Conservation (phyloP, 2,113 vertebrate genomes). For the Tenebrosternarchus preto region DNA sequence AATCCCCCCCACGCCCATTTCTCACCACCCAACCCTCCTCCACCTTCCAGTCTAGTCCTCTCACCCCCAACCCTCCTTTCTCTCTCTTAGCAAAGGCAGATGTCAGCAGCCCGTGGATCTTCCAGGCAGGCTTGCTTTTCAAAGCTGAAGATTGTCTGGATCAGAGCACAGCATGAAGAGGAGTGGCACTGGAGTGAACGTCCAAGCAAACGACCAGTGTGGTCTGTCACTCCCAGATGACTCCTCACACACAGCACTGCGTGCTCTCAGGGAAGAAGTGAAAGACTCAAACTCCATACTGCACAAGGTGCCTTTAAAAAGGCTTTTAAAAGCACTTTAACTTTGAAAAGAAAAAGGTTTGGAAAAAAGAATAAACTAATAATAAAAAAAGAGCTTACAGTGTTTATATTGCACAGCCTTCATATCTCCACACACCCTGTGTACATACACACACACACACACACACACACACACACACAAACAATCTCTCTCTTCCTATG, state of each 20-base stretch:
- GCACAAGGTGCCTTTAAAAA: not conserved
- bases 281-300: slow-evolving; percentile 13
- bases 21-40: too few species aligned
- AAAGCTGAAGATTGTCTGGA: slow-evolving; percentile 48
- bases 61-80: too few species aligned
- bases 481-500: too few species aligned
- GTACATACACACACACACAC: not conserved
- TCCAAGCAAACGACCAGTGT: not conserved
- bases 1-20: too few species aligned
- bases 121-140: slow-evolving; percentile 36
- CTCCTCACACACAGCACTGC: not conserved
- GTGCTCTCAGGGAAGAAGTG: not conserved
- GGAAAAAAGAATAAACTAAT: not conserved
- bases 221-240: not conserved
- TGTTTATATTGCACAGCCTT: slow-evolving; percentile 12
- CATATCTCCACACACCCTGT: not conserved
- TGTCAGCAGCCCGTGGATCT: slow-evolving; percentile 49
- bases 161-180: slow-evolving; percentile 53
- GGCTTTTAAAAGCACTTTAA: not conserved
- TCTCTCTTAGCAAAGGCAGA: slow-evolving; percentile 67
- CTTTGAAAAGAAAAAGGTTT: not conserved
- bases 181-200: slow-evolving; percentile 28
- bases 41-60: slow-evolving; percentile 7
- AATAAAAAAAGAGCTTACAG: too few species aligned
- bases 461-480: slow-evolving; percentile 4